phyloP scores from a whole-genome alignment of 1,140 invertebrate genomes.

The Aphis craccivora region DNA sequence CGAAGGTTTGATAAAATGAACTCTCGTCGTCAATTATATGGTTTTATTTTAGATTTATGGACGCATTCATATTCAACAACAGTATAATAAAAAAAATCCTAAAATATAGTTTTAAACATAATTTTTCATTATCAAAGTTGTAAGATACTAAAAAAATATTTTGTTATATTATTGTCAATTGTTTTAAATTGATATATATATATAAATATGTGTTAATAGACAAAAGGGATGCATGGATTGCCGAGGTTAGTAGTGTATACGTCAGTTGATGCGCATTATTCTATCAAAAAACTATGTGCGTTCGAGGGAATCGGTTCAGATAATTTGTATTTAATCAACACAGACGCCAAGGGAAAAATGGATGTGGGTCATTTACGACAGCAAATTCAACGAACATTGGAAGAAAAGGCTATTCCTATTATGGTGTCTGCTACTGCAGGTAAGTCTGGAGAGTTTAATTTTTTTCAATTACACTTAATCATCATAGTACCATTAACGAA shows the following conservation, averaged over 20 bases:
- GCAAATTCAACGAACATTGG: slow-evolving; percentile 73
- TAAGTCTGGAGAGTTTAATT: slow-evolving; percentile 62
- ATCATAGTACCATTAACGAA: not conserved
- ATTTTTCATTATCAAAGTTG: not conserved
- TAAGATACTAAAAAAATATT: not conserved
- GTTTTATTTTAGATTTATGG: too few relatives aligned
- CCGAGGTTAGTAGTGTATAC: slow-evolving; percentile 80
- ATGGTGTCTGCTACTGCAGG: slow-evolving; percentile 92
- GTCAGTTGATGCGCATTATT: slow-evolving; percentile 94
- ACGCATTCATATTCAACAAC: not conserved
- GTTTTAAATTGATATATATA: not conserved
- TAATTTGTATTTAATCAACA: slow-evolving; percentile 77
- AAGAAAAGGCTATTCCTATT: slow-evolving; percentile 77
- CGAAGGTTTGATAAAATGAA: not conserved
- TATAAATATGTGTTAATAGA: slow-evolving; percentile 66
- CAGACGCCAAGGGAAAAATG: slow-evolving; percentile 83
- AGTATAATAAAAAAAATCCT: not conserved
- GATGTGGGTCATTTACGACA: slow-evolving; percentile 73
- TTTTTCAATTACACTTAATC: not conserved
- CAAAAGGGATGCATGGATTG: slow-evolving; percentile 72
- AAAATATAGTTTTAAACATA: not conserved
- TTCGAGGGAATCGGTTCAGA: slow-evolving; percentile 80
- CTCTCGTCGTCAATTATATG: not conserved
- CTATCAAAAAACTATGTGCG: slow-evolving; percentile 84
- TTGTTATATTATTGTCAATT: not conserved